Evolutionary conservation across 2,888 invertebrate genomes (phyloP), one percentile per base, ranked within the genome.

Genomic region (Toxonevra muliebris): DNA sequence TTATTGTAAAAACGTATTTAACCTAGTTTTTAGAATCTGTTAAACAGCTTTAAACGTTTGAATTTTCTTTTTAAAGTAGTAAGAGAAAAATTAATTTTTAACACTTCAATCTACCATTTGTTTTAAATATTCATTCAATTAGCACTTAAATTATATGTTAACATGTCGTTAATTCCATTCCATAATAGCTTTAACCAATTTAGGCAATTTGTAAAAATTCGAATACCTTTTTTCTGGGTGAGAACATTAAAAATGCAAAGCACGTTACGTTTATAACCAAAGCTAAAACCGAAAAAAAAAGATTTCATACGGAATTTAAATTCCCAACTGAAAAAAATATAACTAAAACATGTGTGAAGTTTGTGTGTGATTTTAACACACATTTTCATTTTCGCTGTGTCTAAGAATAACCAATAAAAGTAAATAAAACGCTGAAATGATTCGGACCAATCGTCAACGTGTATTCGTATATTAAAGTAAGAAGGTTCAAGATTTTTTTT

Each of bases 71-170:
- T n/a, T n/a, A n/a, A n/a, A n/a, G n/a, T n/a, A n/a, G n/a, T n/a
- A n/a, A n/a, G n/a, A n/a, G n/a, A n/a, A n/a, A n/a, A n/a, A n/a
- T n/a, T n/a, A n/a, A n/a, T n/a, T n/a, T n/a, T n/a, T n/a, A n/a
- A n/a, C n/a, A n/a, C n/a, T n/a, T n/a, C n/a, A n/a, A n/a, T n/a
- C n/a, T n/a, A n/a, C n/a, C n/a, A n/a, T n/a, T n/a, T n/a, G n/a
- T n/a, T n/a, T n/a, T 75, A 79, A 72, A 69, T 69, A 70, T 52
- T 76, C 73, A 79, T 79, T 73, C 77, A 75, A 75, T 75, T 77
- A 76, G 75, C 77, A 79, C 78, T 79, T 78, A 78, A n/a, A 77
- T 79, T 74, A 70, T 75, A 57, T 66, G 65, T 59, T 65, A 50
- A 60, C 65, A 60, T 45, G 45, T 45, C 13, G 13, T 45, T 45